Base-by-base conservation (phyloP, 2,113 vertebrate species). In the Semicossyphus pulcher region DNA sequence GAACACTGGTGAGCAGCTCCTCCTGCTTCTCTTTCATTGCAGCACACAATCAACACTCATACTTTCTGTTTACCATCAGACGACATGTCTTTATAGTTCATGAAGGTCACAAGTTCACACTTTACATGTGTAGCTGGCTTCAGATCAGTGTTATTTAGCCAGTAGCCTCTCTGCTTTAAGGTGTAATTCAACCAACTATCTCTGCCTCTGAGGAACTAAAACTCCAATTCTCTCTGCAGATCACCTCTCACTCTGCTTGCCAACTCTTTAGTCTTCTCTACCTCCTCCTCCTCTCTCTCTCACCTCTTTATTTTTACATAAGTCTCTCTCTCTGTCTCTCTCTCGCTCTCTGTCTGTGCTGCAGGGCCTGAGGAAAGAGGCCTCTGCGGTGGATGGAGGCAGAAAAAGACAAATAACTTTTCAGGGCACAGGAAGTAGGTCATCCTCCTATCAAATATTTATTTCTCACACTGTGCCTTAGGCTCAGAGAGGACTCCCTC, bases 391-490 rank as follows among this genome's bases (percentile, higher is more conserved):
- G 60, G 83, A 76, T 47, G 72, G 49, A 84, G 70, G 75, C 80
- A 86, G 81, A 81, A 89, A 83, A 90, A 91, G 83, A 89, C 85
- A 91, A 89, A 91, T 89, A 90, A 87, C 78, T 91, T 91, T 90
- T 89, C 84, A 89, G 88, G 77, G 78, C 79, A 78, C 21, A 88
- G 84, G 88, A 89, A 89, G 81, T 89, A 85, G 91, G 90, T 91
- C 90, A 41, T 89, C 81, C 76, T 88, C 81, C 76, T 65, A 91
- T 92, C 88, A 92, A 92, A 90, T 91, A 92, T 91, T 81, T 89
- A 91, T 90, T 90, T 79, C 76, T 79, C 85, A 68, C 23, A 72
- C 77, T 78, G 48, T 60, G 88, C 91, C 86, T 74, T 14, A 69
- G 87, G 90, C 89, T 86, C 60, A 77, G 49, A 84, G 83, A 92